These are phyloP conservation scores for Acropora tenuis DNA, from an alignment of 64 coral and sea anemone genomes.

Conservation along the genomic window DNA sequence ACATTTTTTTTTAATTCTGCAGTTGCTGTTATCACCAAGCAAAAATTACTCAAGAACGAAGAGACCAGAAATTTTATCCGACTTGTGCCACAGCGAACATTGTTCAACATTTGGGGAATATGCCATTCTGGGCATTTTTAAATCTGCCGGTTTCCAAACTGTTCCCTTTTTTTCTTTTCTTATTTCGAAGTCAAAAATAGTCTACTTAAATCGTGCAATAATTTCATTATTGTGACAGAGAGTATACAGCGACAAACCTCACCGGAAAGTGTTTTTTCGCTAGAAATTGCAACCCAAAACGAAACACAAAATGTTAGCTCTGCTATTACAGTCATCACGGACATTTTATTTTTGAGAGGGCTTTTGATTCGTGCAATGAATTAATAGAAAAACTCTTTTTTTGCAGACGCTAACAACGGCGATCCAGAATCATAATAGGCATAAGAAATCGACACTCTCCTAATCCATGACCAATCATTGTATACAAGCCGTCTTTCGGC, in stretches of 20 bases:
- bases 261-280: not conserved
- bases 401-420: not conserved
- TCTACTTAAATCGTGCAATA: conserved; percentile 24
- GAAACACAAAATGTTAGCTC: too few species aligned
- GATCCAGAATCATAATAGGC: not conserved
- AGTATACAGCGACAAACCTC: conserved; percentile 13
- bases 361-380: too few species aligned
- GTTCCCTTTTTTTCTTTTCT: not conserved
- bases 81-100: not conserved
- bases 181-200: conserved; percentile 9
- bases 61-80: not conserved
- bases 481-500: not conserved
- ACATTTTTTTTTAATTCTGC: not conserved
- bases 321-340: too few species aligned
- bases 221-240: conserved; percentile 31
- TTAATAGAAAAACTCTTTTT: too few species aligned
- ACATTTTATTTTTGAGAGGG: too few species aligned
- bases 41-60: not conserved
- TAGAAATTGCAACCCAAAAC: too few species aligned
- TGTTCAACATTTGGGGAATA: conserved; percentile 4
- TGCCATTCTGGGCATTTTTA: not conserved
- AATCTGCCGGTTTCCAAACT: not conserved
- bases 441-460: not conserved
- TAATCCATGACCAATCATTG: not conserved
- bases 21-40: not conserved